These are phyloP conservation scores for Neomonachus schauinslandi DNA, from an alignment of 2,113 vertebrate genomes.

Conservation along the genomic window DNA sequence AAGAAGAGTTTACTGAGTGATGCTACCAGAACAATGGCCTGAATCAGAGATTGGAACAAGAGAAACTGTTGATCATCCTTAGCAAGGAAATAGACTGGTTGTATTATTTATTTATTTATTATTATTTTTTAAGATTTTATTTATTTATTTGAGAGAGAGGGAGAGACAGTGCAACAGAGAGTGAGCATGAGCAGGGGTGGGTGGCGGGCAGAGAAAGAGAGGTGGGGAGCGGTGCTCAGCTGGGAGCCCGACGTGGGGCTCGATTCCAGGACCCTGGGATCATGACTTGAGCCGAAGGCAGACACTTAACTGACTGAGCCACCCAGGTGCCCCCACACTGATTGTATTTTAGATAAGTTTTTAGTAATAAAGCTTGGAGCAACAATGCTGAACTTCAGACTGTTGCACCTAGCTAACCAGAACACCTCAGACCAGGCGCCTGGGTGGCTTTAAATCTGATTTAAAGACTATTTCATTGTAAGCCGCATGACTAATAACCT, in stretches of 20 bases:
- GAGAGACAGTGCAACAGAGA: not conserved
- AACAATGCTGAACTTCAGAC: not conserved
- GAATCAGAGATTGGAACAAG: not conserved
- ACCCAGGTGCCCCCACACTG: not conserved
- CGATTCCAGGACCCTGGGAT: too few relatives aligned
- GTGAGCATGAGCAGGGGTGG: not conserved
- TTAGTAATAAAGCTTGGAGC: not conserved
- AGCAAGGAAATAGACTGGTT: not conserved
- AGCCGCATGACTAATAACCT: not conserved
- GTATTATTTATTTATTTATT: too few relatives aligned
- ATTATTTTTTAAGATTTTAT: too few relatives aligned
- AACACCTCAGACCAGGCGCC: not conserved
- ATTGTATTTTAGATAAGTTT: not conserved
- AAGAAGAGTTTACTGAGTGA: not conserved
- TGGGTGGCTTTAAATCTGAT: not conserved
- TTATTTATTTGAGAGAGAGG: too few relatives aligned
- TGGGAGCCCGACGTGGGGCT: not conserved
- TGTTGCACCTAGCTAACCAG: not conserved
- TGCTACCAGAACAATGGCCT: not conserved
- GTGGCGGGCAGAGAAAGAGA: too few relatives aligned
- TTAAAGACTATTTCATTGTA: not conserved
- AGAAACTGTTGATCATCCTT: not conserved
- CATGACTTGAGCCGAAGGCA: not conserved
- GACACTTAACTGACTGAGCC: not conserved
- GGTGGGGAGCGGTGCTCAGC: not conserved